Percentiles rank a stretch among this genome's conserved stretches.
Evolutionary conservation across 2,797 vertebrate genomes (phyloP).

Genomic region (Dendrocincla tyrannina): DNA sequence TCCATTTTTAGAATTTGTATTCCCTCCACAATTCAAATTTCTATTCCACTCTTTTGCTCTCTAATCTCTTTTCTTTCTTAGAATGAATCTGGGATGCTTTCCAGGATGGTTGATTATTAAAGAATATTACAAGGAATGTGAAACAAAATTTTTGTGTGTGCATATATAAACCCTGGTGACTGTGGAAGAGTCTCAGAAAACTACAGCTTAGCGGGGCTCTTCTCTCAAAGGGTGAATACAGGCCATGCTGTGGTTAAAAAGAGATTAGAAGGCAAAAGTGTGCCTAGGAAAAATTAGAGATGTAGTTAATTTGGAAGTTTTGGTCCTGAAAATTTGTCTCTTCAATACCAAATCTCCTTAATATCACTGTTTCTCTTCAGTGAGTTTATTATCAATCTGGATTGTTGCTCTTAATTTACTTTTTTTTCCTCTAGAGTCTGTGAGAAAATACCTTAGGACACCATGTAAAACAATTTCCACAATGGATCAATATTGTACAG

Average conservation of each 20-base stretch:
- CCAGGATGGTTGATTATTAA: not conserved
- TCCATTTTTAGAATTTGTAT: not conserved
- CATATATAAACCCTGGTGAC: not conserved
- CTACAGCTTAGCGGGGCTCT: not conserved
- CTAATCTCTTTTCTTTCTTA: not conserved
- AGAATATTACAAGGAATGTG: not conserved
- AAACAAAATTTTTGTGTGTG: not conserved
- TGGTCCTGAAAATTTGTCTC: not conserved
- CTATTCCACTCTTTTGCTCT: not conserved
- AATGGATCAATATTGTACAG: not conserved
- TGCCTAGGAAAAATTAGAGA: not conserved
- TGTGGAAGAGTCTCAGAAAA: not conserved
- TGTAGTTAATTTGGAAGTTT: not conserved
- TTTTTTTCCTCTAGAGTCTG: not conserved
- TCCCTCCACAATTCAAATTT: not conserved
- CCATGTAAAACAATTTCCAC: not conserved
- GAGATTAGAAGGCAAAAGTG: not conserved
- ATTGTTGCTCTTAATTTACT: not conserved
- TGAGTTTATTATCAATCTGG: not conserved
- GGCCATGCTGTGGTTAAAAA: fast-evolving
- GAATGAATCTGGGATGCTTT: not conserved
- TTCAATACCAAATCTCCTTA: not conserved
- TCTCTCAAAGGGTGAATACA: not conserved
- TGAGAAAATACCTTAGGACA: not conserved
- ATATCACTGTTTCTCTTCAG: fast-evolving